A percentile compares a stretch with the other conserved stretches of the same genome.
These are phyloP conservation scores for Sminthurides aquaticus DNA, from an alignment of 2,888 invertebrate genomes.

Conservation along the genomic window DNA sequence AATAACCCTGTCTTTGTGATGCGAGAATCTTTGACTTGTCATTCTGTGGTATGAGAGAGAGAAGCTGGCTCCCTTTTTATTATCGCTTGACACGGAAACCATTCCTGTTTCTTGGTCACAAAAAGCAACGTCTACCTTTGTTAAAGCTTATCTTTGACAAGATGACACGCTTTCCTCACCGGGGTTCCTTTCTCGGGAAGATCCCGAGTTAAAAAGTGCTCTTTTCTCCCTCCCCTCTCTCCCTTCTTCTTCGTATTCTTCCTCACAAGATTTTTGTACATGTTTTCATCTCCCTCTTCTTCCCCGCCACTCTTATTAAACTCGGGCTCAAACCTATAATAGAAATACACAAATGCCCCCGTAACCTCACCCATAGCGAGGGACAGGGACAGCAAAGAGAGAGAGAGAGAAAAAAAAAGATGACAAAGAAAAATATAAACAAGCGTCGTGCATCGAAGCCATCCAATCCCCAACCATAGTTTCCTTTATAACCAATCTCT, in stretches of 20 bases:
- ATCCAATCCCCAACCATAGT: too few species aligned
- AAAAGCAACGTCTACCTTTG: slow-evolving; percentile 29
- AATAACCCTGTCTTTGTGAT: background rate
- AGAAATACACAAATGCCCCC: background rate
- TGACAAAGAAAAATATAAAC: too few species aligned
- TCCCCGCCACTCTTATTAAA: background rate
- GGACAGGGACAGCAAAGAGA: background rate
- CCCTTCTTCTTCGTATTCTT: background rate
- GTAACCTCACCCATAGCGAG: background rate
- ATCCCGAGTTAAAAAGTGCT: slow-evolving; percentile 25
- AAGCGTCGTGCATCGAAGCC: too few species aligned
- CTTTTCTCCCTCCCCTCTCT: background rate
- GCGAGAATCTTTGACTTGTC: background rate
- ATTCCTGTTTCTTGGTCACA: background rate
- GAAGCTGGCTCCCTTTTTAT: slow-evolving; percentile 2
- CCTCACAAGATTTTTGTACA: background rate
- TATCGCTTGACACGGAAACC: slow-evolving; percentile 12
- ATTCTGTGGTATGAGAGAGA: background rate
- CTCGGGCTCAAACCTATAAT: background rate
- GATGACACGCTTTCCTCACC: slow-evolving; percentile 34
- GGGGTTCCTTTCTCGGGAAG: slow-evolving; percentile 30
- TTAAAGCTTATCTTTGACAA: slow-evolving; percentile 33
- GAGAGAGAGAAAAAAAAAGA: slow-evolving; percentile 2
- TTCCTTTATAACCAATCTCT: too few species aligned
- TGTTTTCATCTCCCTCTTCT: background rate